Base-by-base conservation (phyloP, 2,888 invertebrate genomes). In the Polymixis lichenea region DNA sequence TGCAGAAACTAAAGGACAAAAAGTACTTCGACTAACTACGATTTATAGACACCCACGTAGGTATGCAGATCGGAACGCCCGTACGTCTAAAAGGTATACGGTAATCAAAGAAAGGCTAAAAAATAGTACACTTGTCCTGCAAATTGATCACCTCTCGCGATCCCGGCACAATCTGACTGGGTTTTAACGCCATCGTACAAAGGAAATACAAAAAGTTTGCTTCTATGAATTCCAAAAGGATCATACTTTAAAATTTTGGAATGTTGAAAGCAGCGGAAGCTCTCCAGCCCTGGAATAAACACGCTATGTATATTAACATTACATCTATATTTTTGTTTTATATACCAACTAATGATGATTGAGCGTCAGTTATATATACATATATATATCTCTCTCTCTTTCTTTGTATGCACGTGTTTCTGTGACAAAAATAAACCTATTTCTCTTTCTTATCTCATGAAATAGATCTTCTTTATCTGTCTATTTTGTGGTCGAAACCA, bases 131-230 rank as follows among this genome's bases (percentile, higher is more conserved):
- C 28, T 58, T 66, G n/a, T 51, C 13, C 58, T 32, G 25, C 46
- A 64, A 77, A 86, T 77, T 77, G 70, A 79, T 84, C 70, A 66
- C 80, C 51, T n/a, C 28, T 43, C 60, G 56, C 53, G 51, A 61
- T 76, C 28, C n/a, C 58, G 43, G 9, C 65, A 64, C 60, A 72
- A 71, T 65, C 71, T 72, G 64, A 28, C 58, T 74, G 13, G 71
- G 49, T 75, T 68, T 60, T n/a, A 49, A 53, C 55, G 1, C 5
- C 32, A 38, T 28, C 11, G 17, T 46, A 32, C 15, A 22, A 17
- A 64, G 13, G 49, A 56, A 82, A 25, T 43, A 7, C 38, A 70
- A 22, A 71, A 73, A 25, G 11, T 8, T 70, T 17, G 19, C 81
- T 53, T 32, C 0, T 9, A 58, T 22, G 5, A 62, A 28, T 19